Evolutionary conservation across 2,113 vertebrate species (phyloP), one percentile per base, ranked within the genome.

Genomic region (Noturus placidus): DNA sequence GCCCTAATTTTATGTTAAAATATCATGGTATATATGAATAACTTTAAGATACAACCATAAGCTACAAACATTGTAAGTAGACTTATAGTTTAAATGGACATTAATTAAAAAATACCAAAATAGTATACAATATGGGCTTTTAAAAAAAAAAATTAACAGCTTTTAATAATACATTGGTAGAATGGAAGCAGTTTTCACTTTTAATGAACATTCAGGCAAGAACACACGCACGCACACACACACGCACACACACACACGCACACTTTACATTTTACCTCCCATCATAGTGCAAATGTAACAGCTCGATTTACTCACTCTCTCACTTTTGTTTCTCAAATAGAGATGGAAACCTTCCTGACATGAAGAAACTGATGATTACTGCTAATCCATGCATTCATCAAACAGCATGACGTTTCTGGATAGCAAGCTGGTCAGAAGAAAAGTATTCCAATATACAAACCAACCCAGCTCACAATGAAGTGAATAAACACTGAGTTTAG

Each of bases 401-500:
- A 54, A 54, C 46, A 19, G 14, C 7, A 56, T 30, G 2, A 11
- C 0, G 27, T 52, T 14, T 22, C 7, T 33, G 52, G 7, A 57
- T 80, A 80, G 11, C 54, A 80, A 30, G 17, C 52, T 22, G 76
- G 50, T 78, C 25, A 19, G 3, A 25, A 25, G 70, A 13, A 42
- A 74, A 22, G 67, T 76, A 52, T 14, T 46, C 20, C 38, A 5
- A 76, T 2, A 5, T 13, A 15, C 4, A 15, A 4, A 27, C 1
- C 1, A 15, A 14, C 42, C 14, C 15, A 30, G 2, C 2, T 19
- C 8, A 19, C 0, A 3, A 0, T n/a, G 70, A 35, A 70, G 6
- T 9, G 17, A 6, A 11, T 0, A 27, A 46, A 6, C 1, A 5
- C 1, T 9, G 5, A 10, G 0, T 8, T 0, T 19, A 42, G 8